A percentile compares a stretch with the other conserved stretches of the same genome.
These are phyloP conservation scores for Ischnus inquisitorius DNA, from an alignment of 2,888 invertebrate species.

Conservation along the genomic window DNA sequence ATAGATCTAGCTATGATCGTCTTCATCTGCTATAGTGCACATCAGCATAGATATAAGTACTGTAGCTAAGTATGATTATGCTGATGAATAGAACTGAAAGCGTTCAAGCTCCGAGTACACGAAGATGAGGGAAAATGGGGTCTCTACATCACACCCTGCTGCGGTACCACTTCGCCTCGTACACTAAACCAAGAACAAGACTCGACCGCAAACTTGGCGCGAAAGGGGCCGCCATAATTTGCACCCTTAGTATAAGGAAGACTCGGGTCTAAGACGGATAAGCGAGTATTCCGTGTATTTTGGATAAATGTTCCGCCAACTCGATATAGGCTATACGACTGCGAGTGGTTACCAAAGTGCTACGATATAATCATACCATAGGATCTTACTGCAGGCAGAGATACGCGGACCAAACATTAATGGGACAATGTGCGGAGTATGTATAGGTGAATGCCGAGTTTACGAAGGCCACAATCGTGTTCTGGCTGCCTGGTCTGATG, in stretches of 20 bases:
- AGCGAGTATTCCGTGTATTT: slow-evolving; percentile 32
- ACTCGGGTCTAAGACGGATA: slow-evolving; percentile 24
- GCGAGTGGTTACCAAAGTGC: slow-evolving; percentile 36
- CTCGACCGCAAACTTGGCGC: slow-evolving; percentile 7
- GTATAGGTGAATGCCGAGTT: neutral
- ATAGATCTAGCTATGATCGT: slow-evolving; percentile 2
- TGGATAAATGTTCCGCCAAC: slow-evolving; percentile 20
- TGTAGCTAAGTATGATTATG: slow-evolving; percentile 6
- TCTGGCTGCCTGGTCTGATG: neutral
- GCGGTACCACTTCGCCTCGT: neutral
- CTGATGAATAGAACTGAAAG: neutral
- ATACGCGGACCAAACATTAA: slow-evolving; percentile 58
- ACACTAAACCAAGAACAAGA: neutral
- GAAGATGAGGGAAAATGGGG: slow-evolving; percentile 1
- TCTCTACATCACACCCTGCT: neutral
- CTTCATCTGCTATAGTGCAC: neutral
- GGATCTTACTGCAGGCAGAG: slow-evolving; percentile 34
- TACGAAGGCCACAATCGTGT: neutral
- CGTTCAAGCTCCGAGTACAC: slow-evolving; percentile 5
- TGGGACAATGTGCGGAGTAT: slow-evolving; percentile 36
- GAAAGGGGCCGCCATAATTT: slow-evolving; percentile 34
- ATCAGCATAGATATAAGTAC: neutral
- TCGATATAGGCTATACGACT: neutral
- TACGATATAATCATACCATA: slow-evolving; percentile 45
- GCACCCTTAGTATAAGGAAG: slow-evolving; percentile 8